phyloP scores from a whole-genome alignment of 2,797 vertebrate species.

The Balearica regulorum region DNA sequence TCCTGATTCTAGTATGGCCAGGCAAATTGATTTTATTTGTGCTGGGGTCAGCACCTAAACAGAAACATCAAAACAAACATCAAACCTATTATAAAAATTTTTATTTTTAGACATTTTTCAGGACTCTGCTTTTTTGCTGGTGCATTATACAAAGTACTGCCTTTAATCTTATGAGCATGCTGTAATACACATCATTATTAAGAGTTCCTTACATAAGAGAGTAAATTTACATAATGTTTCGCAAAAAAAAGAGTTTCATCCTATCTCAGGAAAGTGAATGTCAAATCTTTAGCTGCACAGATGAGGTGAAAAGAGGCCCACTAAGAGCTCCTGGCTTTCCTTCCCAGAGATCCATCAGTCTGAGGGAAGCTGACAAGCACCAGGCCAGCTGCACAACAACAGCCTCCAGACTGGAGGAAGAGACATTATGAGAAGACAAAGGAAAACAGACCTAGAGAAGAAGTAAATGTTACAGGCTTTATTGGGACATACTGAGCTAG shows the following conservation, averaged over 20 bases:
- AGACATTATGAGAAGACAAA: background rate
- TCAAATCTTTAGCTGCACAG: background rate
- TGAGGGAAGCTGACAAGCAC: background rate
- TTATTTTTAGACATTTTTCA: background rate
- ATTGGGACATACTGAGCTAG: background rate
- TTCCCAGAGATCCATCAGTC: background rate
- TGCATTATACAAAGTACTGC: background rate
- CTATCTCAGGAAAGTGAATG: background rate
- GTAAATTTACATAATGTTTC: background rate
- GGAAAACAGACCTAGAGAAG: background rate
- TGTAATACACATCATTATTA: background rate
- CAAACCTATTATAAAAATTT: background rate
- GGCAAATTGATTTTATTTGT: constrained; percentile 87
- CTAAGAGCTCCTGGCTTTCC: background rate
- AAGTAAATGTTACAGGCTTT: background rate
- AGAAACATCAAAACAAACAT: constrained; percentile 45
- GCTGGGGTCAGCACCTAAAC: constrained; percentile 83
- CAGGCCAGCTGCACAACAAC: background rate
- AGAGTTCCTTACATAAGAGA: background rate
- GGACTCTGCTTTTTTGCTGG: background rate
- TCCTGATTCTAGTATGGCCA: constrained; percentile 86
- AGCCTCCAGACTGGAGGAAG: background rate
- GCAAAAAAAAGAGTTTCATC: background rate
- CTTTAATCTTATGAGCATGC: background rate
- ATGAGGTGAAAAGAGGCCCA: background rate